Conservation (phyloP, 1,140 invertebrate species). For the Drosophila sturtevanti region DNA sequence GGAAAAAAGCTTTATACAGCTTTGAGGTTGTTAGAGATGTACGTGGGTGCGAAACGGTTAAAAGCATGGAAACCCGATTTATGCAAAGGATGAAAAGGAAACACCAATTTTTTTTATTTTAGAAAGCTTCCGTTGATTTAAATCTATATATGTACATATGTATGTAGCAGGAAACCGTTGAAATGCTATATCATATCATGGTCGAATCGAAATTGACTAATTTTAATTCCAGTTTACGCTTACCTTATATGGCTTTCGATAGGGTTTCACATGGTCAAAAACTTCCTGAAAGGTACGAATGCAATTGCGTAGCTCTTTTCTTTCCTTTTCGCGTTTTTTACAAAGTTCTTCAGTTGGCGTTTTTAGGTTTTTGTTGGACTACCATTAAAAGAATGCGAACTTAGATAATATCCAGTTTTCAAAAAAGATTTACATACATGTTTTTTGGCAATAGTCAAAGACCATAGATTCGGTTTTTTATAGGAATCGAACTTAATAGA, state of each 20-base stretch:
- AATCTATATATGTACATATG: not conserved
- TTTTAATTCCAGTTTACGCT: not conserved
- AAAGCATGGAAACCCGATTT: not conserved
- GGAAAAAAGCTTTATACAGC: not conserved
- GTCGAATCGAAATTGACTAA: not conserved
- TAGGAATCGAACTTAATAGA: not conserved
- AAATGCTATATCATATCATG: not conserved
- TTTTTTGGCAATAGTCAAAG: not conserved
- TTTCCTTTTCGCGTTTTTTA: not conserved
- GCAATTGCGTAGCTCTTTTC: constrained; percentile 22
- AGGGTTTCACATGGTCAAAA: constrained; percentile 24
- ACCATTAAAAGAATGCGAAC: not conserved
- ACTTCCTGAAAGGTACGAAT: constrained; percentile 29
- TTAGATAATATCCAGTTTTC: not conserved
- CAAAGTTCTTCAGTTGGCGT: not conserved
- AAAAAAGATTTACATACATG: not conserved
- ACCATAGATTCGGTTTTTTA: not conserved
- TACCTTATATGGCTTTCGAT: constrained; percentile 25
- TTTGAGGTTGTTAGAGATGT: not conserved
- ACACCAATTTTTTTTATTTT: not conserved
- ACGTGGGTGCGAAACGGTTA: not conserved
- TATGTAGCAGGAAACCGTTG: not conserved
- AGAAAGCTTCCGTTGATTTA: no score
- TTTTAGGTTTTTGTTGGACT: not conserved
- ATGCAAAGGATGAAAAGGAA: no score